phyloP scores from a whole-genome alignment of 2,113 vertebrate species.

The Scytalopus superciliaris region DNA sequence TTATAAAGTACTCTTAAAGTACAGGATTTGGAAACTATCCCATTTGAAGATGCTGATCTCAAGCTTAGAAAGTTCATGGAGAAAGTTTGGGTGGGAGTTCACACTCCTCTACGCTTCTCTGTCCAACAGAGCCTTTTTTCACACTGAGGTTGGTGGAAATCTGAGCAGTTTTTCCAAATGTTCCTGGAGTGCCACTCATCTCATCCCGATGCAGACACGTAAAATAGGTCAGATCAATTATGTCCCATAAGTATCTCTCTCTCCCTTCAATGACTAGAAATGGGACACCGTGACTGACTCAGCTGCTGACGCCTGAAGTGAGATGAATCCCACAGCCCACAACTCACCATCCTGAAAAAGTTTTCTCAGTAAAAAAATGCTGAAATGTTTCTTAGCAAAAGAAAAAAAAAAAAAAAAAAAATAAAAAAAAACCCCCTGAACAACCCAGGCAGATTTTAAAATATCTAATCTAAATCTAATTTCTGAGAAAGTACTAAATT shows the following conservation, averaged over 20 bases:
- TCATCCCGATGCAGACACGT: background rate
- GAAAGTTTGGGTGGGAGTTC: background rate
- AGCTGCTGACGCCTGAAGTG: background rate
- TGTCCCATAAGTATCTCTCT: background rate
- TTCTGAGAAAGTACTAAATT: background rate
- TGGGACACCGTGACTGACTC: background rate
- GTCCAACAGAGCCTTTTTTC: background rate
- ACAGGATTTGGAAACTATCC: background rate
- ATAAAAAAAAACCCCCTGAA: background rate
- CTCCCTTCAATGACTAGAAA: background rate
- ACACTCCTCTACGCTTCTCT: background rate
- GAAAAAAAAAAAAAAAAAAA: background rate
- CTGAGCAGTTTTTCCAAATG: background rate
- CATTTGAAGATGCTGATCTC: background rate
- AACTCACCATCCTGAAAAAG: background rate
- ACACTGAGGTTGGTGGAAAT: background rate
- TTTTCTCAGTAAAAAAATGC: background rate
- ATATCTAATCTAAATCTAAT: background rate
- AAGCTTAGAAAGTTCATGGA: background rate
- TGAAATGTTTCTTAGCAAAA: background rate
- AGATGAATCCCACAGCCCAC: background rate
- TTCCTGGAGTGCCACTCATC: background rate
- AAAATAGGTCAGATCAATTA: slow-evolving; percentile 1
- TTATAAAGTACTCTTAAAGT: background rate
- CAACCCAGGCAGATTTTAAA: background rate